Conservation (phyloP, 2,113 vertebrate genomes). For the Callipepla squamata region DNA sequence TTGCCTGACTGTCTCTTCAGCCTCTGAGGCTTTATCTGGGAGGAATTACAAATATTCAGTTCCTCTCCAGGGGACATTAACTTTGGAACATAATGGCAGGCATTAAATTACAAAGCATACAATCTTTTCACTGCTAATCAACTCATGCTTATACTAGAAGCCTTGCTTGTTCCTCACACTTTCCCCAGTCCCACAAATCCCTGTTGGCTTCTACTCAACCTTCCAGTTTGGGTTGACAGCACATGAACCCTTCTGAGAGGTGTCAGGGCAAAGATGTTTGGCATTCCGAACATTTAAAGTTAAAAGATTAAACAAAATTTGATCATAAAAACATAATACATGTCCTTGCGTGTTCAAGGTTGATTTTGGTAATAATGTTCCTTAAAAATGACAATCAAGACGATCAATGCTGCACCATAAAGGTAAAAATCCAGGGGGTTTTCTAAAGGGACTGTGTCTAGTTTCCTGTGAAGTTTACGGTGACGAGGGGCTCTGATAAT, state of each 20-base stretch:
- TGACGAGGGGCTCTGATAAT: neutral
- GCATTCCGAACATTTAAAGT: neutral
- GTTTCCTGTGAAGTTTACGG: neutral
- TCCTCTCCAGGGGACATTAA: slow-evolving; percentile 55
- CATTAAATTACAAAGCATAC: slow-evolving; percentile 54
- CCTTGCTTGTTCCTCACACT: slow-evolving; percentile 15
- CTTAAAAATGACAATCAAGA: neutral
- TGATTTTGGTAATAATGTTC: neutral
- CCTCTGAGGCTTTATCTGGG: slow-evolving; percentile 11
- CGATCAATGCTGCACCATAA: neutral
- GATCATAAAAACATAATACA: neutral
- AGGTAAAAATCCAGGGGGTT: slow-evolving; percentile 23
- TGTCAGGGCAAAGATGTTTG: neutral
- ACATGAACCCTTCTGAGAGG: neutral
- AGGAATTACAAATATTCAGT: slow-evolving; percentile 44
- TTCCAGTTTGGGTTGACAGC: neutral
- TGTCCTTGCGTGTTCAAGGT: neutral
- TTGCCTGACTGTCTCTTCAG: slow-evolving; percentile 13
- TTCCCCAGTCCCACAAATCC: neutral
- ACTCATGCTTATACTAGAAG: neutral
- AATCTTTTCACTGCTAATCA: slow-evolving; percentile 47
- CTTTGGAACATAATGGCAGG: slow-evolving; percentile 38
- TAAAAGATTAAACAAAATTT: neutral
- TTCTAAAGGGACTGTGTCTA: neutral
- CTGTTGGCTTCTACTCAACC: neutral